Evolutionary conservation across 2,797 vertebrate species (phyloP).

Genomic region (Takifugu ocellatus): DNA sequence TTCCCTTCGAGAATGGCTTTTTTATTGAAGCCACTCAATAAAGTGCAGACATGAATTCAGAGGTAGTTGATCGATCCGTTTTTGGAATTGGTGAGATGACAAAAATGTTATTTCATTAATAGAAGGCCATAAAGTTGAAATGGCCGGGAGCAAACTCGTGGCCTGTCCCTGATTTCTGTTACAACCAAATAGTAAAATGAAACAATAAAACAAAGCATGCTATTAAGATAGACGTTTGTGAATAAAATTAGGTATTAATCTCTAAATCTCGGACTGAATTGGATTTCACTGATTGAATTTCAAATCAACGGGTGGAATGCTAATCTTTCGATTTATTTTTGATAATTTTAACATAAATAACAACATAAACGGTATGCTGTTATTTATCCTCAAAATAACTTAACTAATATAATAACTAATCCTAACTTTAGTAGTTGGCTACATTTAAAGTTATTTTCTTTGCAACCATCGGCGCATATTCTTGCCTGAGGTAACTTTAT

Average conservation of each 20-base stretch:
- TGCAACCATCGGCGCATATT: not conserved
- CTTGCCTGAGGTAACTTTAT: not conserved
- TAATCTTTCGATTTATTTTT: no score
- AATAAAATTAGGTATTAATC: not conserved
- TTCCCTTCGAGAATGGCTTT: slow-evolving; percentile 80
- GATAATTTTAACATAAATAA: not conserved
- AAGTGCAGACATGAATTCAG: slow-evolving; percentile 77
- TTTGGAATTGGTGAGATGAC: slow-evolving; percentile 61
- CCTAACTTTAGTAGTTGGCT: no score
- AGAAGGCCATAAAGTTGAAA: not conserved
- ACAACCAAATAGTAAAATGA: not conserved
- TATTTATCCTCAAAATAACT: not conserved
- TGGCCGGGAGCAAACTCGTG: slow-evolving; percentile 27
- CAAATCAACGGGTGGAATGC: no score
- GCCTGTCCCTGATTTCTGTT: slow-evolving; percentile 8
- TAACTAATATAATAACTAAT: no score
- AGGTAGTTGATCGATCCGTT: slow-evolving; percentile 62
- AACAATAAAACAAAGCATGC: not conserved
- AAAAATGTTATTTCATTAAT: not conserved
- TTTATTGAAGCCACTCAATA: slow-evolving; percentile 79
- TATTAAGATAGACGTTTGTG: no score
- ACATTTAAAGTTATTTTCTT: not conserved
- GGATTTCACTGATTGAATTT: no score
- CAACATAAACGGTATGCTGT: not conserved
- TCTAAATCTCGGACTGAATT: no score